Evolutionary conservation across 2,888 invertebrate genomes (phyloP).

Genomic region (Hecatera dysodea): DNA sequence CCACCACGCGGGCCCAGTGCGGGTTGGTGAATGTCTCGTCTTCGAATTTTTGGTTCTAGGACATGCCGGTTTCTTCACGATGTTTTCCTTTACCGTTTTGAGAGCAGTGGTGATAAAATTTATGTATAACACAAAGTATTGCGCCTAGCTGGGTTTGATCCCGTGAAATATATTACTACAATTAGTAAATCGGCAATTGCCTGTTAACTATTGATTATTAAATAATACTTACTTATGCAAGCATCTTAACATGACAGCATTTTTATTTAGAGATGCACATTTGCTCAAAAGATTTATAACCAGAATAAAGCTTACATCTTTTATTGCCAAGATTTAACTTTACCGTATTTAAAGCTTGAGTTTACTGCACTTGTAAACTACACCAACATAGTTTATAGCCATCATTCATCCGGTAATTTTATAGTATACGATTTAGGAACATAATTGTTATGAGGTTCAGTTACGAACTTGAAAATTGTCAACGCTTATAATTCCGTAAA

Average conservation of each 20-base stretch:
- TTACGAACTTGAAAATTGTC: constrained; percentile 39
- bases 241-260: neutral
- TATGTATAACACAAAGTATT: too few relatives aligned
- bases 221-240: too few relatives aligned
- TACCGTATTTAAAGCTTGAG: constrained; percentile 30
- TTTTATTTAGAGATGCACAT: constrained; percentile 17
- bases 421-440: constrained; percentile 36
- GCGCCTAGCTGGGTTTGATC: too few relatives aligned
- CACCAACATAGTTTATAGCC: constrained; percentile 54
- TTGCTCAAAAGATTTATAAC: constrained; percentile 27
- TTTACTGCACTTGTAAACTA: constrained; percentile 53
- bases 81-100: too few relatives aligned
- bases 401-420: constrained; percentile 58
- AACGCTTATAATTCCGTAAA: constrained; percentile 23
- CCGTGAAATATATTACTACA: too few relatives aligned
- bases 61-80: too few relatives aligned
- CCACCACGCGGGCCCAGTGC: too few relatives aligned
- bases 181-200: too few relatives aligned
- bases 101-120: too few relatives aligned
- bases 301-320: constrained; percentile 42
- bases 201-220: too few relatives aligned
- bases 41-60: too few relatives aligned
- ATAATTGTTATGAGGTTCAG: constrained; percentile 25
- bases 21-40: too few relatives aligned
- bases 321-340: constrained; percentile 39